Evolutionary conservation across 2,888 invertebrate species (phyloP).

Genomic region (Agapostemon virescens): DNA sequence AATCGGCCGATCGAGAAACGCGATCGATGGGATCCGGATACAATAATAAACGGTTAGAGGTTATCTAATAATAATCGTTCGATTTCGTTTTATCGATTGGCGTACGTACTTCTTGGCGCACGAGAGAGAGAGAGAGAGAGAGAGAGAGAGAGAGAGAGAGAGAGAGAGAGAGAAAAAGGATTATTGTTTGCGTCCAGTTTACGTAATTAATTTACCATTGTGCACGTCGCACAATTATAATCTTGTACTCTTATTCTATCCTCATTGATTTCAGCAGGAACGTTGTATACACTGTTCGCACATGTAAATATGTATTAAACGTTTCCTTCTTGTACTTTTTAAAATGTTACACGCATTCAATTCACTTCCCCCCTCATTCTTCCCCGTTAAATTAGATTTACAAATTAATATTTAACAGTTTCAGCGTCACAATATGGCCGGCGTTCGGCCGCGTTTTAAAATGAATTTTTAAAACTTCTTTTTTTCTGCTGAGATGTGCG

Average conservation of each 20-base stretch:
- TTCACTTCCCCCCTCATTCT: background rate
- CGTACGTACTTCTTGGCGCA: background rate
- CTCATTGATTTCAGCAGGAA: constrained; percentile 49
- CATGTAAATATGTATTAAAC: constrained; percentile 69
- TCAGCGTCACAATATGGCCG: too few relatives aligned
- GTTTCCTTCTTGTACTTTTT: constrained; percentile 72
- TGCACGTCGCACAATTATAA: constrained; percentile 29
- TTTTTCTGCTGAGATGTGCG: too few relatives aligned
- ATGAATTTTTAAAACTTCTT: too few relatives aligned
- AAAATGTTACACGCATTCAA: constrained; percentile 17
- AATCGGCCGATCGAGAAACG: background rate
- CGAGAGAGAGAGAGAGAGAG: too few relatives aligned
- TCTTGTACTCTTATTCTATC: constrained; percentile 35
- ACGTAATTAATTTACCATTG: constrained; percentile 36
- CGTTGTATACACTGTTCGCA: constrained; percentile 62
- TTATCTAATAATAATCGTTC: background rate
- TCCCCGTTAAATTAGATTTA: too few relatives aligned
- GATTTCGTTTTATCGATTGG: background rate
- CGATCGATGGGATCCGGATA: background rate
- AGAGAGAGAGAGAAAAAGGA: background rate
- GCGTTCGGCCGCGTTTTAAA: too few relatives aligned
- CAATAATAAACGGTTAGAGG: background rate
- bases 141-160: too few relatives aligned
- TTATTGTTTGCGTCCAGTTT: constrained; percentile 58
- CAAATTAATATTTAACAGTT: too few relatives aligned